A percentile compares a stretch with the other conserved stretches of the same genome.
Evolutionary conservation across 2,113 vertebrate genomes (phyloP).

Genomic region (Paradoxurus hermaphroditus): DNA sequence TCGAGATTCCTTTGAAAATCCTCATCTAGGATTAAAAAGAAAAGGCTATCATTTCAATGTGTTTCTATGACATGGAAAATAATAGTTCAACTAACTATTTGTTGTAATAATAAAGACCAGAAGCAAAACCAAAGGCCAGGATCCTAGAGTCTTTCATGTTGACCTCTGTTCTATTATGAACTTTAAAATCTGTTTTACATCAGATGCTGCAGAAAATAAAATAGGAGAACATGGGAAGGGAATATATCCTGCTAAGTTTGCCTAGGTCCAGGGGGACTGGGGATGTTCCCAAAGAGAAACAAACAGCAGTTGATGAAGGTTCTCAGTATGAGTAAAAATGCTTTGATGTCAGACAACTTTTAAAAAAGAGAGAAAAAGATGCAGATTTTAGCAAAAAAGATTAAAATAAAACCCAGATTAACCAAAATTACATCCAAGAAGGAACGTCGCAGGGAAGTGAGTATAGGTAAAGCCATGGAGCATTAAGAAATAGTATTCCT

Average conservation of each 20-base stretch:
- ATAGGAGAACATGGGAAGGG: conserved; percentile 80
- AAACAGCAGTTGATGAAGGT: conserved; percentile 87
- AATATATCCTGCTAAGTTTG: conserved; percentile 72
- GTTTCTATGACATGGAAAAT: conserved; percentile 56
- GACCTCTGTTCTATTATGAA: conserved; percentile 85
- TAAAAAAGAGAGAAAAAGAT: conserved; percentile 78
- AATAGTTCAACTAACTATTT: conserved; percentile 64
- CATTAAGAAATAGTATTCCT: background rate
- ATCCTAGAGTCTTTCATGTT: conserved; percentile 86
- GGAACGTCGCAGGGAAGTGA: background rate
- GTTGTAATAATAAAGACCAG: conserved; percentile 83
- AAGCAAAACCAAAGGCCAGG: conserved; percentile 80
- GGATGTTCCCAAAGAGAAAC: conserved; percentile 90
- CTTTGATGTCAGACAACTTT: conserved; percentile 92
- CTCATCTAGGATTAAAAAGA: conserved; percentile 16
- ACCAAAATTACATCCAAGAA: background rate
- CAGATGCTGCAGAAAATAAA: conserved; percentile 80
- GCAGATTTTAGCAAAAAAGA: conserved; percentile 65
- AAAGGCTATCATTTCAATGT: background rate
- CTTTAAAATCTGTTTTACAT: conserved; percentile 87
- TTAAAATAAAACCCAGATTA: background rate
- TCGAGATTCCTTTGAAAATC: conserved; percentile 30
- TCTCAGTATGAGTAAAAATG: conserved; percentile 79
- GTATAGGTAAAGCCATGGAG: background rate
- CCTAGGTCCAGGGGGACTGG: conserved; percentile 80